These are phyloP conservation scores for Pangasius krempfi DNA, from an alignment of 2,797 vertebrate genomes.

Conservation along the genomic window DNA sequence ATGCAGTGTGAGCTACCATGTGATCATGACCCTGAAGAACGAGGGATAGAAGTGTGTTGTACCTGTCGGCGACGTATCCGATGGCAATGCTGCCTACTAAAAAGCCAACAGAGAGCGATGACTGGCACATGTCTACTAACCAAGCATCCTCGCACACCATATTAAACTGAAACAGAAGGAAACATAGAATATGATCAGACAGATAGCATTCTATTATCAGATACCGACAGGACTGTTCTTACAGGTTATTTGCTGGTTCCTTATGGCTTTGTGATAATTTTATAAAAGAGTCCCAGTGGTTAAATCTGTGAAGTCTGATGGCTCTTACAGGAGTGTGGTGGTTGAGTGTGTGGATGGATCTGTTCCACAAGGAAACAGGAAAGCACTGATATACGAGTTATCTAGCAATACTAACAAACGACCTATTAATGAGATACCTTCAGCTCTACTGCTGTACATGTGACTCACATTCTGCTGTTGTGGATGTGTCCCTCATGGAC, in stretches of 20 bases:
- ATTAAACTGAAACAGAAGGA: constrained; percentile 80
- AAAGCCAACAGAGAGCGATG: constrained; percentile 88
- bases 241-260: background rate
- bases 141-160: constrained; percentile 87
- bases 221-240: background rate
- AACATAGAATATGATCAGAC: background rate
- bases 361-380: background rate
- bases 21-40: background rate
- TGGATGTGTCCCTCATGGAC: no score
- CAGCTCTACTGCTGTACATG: no score
- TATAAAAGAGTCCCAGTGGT: background rate
- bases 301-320: background rate
- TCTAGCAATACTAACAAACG: background rate
- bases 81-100: constrained; percentile 84
- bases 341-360: background rate
- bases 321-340: background rate
- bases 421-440: no score
- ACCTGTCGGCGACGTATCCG: constrained; percentile 94
- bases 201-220: background rate
- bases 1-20: background rate
- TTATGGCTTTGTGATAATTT: background rate
- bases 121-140: constrained; percentile 90
- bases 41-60: background rate
- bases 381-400: background rate
- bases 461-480: no score